A percentile compares a stretch with the other conserved stretches of the same genome.
Evolutionary conservation across 2,888 invertebrate species (phyloP).

Genomic region (Tenthredo notha): DNA sequence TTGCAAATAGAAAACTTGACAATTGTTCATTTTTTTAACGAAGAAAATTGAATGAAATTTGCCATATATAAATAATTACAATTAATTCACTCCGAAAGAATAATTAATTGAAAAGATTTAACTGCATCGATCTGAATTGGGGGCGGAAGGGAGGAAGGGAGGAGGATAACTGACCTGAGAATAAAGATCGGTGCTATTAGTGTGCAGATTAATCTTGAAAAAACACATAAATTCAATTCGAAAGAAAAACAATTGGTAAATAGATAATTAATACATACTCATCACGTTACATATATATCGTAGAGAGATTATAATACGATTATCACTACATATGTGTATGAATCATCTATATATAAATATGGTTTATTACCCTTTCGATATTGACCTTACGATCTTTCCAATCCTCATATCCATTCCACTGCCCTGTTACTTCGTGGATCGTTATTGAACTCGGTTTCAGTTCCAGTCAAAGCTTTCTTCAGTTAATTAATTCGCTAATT

Average conservation of each 20-base stretch:
- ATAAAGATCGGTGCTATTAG: no score
- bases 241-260: no score
- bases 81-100: not conserved
- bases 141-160: no score
- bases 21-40: not conserved
- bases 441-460: not conserved
- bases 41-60: not conserved
- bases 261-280: no score
- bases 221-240: no score
- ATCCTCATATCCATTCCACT: not conserved
- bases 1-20: not conserved
- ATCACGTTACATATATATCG: no score
- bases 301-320: not conserved
- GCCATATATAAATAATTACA: not conserved
- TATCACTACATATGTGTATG: not conserved
- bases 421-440: not conserved
- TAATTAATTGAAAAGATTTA: not conserved
- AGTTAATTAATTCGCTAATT: not conserved
- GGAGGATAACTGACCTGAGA: not conserved
- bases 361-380: not conserved
- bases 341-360: not conserved
- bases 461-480: not conserved
- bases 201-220: no score
- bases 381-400: not conserved
- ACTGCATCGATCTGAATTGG: not conserved